Evolutionary conservation across 2,797 vertebrate species (phyloP).

Genomic region (Anguilla marmorata): DNA sequence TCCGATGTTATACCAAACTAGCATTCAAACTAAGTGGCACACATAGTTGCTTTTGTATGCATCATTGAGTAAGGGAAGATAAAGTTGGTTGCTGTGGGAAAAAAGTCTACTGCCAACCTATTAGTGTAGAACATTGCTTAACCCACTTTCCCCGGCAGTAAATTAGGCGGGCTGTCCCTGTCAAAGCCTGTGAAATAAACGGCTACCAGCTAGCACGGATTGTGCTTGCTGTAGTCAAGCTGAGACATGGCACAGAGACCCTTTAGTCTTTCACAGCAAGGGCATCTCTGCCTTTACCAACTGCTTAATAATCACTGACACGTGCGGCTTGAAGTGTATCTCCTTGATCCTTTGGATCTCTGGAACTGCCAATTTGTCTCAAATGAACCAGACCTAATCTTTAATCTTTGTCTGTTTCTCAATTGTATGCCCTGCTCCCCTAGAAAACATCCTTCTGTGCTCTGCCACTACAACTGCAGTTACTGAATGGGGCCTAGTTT

Average conservation of each 20-base stretch:
- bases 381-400: conserved; percentile 73
- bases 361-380: conserved; percentile 71
- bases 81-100: not conserved
- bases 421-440: conserved; percentile 43
- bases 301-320: conserved; percentile 68
- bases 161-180: not conserved
- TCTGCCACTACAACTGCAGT: not conserved
- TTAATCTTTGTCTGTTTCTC: conserved; percentile 41
- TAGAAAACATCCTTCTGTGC: not conserved
- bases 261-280: conserved; percentile 30
- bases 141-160: not conserved
- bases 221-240: conserved; percentile 64
- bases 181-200: not conserved
- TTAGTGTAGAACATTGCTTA: conserved; percentile 2
- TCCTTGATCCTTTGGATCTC: conserved; percentile 46
- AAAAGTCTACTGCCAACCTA: not conserved
- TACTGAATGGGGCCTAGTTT: not conserved
- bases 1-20: no score
- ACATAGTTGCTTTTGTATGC: not conserved
- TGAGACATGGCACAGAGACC: conserved; percentile 53
- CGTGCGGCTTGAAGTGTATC: conserved; percentile 47
- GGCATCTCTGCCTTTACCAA: not conserved
- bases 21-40: not conserved
- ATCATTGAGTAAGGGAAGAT: not conserved
- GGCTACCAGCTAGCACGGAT: conserved; percentile 43